A percentile compares a stretch with the other conserved stretches of the same genome.
Conservation (phyloP, 2,888 invertebrate species). For the Toxonevra muliebris region DNA sequence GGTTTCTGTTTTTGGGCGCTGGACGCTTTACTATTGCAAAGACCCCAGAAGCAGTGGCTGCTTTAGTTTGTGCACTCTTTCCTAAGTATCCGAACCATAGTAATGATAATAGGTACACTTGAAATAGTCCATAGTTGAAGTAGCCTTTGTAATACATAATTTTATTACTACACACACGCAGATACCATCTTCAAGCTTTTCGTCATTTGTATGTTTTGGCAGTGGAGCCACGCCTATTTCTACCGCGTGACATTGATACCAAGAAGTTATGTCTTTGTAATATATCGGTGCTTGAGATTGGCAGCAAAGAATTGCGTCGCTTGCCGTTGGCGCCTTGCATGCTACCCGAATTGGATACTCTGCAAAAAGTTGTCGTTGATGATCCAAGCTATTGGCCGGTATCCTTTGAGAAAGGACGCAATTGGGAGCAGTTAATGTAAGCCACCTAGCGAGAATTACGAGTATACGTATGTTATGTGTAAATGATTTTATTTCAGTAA, state of each 20-base stretch:
- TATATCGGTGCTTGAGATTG: conserved; percentile 69
- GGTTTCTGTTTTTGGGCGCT: conserved; percentile 92
- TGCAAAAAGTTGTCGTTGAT: conserved; percentile 79
- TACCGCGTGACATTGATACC: conserved; percentile 86
- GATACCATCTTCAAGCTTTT: conserved; percentile 96
- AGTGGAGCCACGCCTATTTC: conserved; percentile 86
- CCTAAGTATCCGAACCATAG: conserved; percentile 97
- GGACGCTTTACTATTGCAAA: conserved; percentile 88
- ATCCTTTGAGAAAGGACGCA: conserved; percentile 80
- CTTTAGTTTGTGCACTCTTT: conserved; percentile 91
- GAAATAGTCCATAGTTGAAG: too few relatives aligned
- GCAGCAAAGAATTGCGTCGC: conserved; percentile 66
- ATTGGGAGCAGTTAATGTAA: conserved; percentile 85
- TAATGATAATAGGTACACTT: conserved; percentile 88
- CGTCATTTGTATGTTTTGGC: conserved; percentile 96
- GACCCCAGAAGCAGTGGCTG: conserved; percentile 85
- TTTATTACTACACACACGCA: conserved; percentile 53
- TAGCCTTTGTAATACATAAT: neutral
- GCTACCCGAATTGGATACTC: conserved; percentile 79
- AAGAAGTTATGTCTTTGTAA: conserved; percentile 85
- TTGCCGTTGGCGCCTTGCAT: conserved; percentile 82
- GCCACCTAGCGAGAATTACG: conserved; percentile 46
- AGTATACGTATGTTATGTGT: too few relatives aligned
- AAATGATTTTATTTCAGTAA: conserved; percentile 64
- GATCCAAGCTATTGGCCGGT: conserved; percentile 93